Conservation (phyloP, 2,888 invertebrate genomes). For the Ferrisia virgata region DNA sequence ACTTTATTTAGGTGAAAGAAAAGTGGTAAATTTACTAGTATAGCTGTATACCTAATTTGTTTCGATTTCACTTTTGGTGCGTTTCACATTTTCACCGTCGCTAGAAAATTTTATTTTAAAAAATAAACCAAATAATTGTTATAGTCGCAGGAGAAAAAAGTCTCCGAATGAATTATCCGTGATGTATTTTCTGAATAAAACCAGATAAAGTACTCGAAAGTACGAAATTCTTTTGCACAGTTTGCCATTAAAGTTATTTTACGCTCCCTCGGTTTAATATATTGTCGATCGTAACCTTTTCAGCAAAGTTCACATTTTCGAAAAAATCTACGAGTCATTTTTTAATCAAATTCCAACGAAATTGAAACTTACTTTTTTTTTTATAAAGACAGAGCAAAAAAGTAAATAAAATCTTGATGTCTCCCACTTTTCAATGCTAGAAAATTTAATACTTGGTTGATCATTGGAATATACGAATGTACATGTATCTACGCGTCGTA, state of each 20-base stretch:
- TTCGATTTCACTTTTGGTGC: not conserved
- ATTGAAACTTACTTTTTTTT: not conserved
- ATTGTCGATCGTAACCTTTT: slow-evolving; percentile 14
- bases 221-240: not conserved
- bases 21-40: not conserved
- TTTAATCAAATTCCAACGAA: slow-evolving; percentile 9
- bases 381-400: not conserved
- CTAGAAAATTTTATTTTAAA: not conserved
- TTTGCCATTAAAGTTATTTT: slow-evolving; percentile 11
- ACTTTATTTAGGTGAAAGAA: too few species aligned
- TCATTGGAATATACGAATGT: not conserved
- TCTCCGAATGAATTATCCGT: not conserved
- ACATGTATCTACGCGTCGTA: not conserved
- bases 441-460: not conserved
- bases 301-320: not conserved
- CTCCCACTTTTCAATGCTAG: not conserved
- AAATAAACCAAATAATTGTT: not conserved
- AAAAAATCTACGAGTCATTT: not conserved
- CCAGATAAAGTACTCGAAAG: not conserved
- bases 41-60: not conserved
- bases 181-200: not conserved
- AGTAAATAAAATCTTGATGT: slow-evolving; percentile 9
- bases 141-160: not conserved
- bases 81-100: not conserved
- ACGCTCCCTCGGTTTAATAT: slow-evolving; percentile 6